A percentile compares a stretch with the other conserved stretches of the same genome.
Conservation (phyloP, 1,140 invertebrate genomes). For the Drosophila truncata region DNA sequence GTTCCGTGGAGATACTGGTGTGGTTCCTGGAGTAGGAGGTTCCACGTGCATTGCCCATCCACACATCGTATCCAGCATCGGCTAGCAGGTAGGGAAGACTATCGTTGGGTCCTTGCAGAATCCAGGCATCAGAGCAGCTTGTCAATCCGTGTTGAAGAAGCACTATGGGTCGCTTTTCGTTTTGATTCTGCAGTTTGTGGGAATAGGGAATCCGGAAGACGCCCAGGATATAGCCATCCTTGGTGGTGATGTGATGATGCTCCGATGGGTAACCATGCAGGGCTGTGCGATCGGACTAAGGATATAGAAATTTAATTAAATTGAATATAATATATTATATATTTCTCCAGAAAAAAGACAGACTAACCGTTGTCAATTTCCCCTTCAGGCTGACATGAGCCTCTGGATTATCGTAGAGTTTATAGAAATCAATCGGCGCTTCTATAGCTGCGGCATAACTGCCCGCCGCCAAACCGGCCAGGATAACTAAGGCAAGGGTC, state of each 20-base stretch:
- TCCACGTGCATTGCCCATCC: conserved; percentile 86
- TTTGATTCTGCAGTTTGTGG: conserved; percentile 55
- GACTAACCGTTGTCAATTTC: conserved; percentile 50
- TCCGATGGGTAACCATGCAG: conserved; percentile 86
- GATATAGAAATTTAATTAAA: not conserved
- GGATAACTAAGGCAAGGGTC: conserved; percentile 12
- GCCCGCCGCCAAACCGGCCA: conserved; percentile 5
- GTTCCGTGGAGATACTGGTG: conserved; percentile 85
- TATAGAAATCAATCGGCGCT: conserved; percentile 56
- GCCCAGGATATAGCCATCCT: conserved; percentile 86
- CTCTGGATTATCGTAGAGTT: conserved; percentile 62
- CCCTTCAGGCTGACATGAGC: conserved; percentile 46
- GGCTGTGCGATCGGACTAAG: conserved; percentile 58
- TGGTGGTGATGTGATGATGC: conserved; percentile 85
- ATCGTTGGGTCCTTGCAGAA: conserved; percentile 88
- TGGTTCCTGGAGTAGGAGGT: conserved; percentile 86
- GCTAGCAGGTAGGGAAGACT: conserved; percentile 87
- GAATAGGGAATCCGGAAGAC: conserved; percentile 86
- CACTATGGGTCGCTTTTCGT: conserved; percentile 86
- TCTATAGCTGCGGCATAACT: conserved; percentile 27
- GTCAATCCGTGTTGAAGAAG: conserved; percentile 91
- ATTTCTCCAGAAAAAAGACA: not conserved
- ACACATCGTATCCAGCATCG: conserved; percentile 91
- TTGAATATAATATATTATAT: not conserved
- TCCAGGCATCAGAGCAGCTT: conserved; percentile 90